A percentile compares a stretch with the other conserved stretches of the same genome.
Evolutionary conservation across 2,113 vertebrate species (phyloP).

Genomic region (Orthonyx spaldingii): DNA sequence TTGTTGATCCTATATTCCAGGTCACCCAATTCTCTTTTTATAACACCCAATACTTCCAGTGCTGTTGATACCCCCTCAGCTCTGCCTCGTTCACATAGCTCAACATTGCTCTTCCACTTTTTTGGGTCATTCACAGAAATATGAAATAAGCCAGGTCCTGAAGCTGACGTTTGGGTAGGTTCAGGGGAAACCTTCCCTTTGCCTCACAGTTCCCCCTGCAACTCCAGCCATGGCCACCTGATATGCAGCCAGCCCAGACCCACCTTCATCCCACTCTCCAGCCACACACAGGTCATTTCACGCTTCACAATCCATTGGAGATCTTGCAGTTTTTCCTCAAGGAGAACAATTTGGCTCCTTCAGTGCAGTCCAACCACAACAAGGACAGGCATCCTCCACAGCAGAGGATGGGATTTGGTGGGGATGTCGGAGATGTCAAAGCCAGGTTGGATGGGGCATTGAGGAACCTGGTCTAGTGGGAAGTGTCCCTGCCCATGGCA

Average conservation of each 20-base stretch:
- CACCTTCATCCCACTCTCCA: not conserved
- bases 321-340: not conserved
- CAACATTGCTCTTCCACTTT: not conserved
- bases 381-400: not conserved
- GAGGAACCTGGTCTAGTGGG: not conserved
- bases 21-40: not conserved
- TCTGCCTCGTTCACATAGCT: not conserved
- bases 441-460: not conserved
- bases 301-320: not conserved
- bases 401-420: not conserved
- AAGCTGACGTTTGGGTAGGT: not conserved
- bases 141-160: not conserved
- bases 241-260: not conserved
- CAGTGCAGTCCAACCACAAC: not conserved
- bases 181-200: not conserved
- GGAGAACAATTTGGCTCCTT: not conserved
- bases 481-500: not conserved
- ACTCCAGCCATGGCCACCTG: not conserved
- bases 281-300: not conserved
- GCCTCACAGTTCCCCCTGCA: not conserved
- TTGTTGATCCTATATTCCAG: not conserved
- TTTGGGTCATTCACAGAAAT: not conserved
- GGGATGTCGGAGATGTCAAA: not conserved
- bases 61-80: not conserved
- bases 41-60: not conserved